Percentiles rank a stretch among this genome's conserved stretches.
These are phyloP conservation scores for Spinus olivaceus DNA, from an alignment of 2,797 vertebrate genomes.

Conservation along the genomic window DNA sequence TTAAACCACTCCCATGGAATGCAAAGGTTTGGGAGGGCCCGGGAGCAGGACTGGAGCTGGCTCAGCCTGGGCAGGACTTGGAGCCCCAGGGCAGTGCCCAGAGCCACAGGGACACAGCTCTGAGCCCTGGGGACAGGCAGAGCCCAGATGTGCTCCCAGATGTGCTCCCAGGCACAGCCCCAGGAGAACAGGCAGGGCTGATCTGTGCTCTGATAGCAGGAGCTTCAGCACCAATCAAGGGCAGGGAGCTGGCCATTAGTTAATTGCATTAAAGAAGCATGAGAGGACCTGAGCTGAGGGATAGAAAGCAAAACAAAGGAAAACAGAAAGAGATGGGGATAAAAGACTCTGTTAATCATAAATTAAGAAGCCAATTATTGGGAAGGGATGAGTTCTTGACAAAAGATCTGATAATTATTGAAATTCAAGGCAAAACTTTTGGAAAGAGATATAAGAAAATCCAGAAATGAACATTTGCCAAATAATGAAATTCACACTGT, in stretches of 20 bases:
- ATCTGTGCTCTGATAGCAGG: slow-evolving; percentile 3
- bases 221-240: background rate
- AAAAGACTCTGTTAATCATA: background rate
- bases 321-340: background rate
- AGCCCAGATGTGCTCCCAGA: background rate
- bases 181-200: slow-evolving; percentile 15
- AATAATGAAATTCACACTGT: background rate
- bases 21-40: background rate
- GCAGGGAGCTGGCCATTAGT: slow-evolving; percentile 1
- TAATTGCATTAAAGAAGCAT: slow-evolving; percentile 43
- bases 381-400: background rate
- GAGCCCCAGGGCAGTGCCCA: background rate
- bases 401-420: background rate
- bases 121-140: background rate
- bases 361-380: background rate
- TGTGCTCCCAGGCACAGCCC: background rate
- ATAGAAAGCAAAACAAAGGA: background rate
- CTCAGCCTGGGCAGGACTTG: background rate
- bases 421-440: slow-evolving; percentile 10
- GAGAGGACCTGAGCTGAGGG: background rate
- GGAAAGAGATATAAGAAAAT: background rate
- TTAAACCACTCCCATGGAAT: background rate
- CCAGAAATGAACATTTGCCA: background rate
- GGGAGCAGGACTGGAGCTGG: background rate
- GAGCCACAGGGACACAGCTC: background rate